These are phyloP conservation scores for Bagarius yarrelli DNA, from an alignment of 2,113 vertebrate species.

Conservation along the genomic window DNA sequence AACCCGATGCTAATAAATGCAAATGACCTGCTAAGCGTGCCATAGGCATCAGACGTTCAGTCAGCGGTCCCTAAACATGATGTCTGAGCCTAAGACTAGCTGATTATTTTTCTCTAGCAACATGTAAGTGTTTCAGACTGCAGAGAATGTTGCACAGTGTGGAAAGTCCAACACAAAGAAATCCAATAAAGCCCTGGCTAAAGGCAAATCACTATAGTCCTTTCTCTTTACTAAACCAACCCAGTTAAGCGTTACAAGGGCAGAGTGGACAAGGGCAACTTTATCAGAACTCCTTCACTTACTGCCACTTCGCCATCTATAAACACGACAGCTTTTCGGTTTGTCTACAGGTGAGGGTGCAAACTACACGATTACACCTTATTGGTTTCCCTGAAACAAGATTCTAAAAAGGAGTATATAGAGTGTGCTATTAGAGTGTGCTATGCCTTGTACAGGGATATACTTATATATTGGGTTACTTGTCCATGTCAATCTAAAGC, in stretches of 20 bases:
- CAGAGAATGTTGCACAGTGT: neutral
- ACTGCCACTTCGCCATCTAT: neutral
- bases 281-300: neutral
- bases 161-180: neutral
- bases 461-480: neutral
- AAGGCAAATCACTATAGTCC: neutral
- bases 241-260: neutral
- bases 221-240: neutral
- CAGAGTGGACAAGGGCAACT: no score
- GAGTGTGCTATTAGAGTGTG: neutral
- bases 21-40: no score
- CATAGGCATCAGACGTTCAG: no score
- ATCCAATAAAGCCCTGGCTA: neutral
- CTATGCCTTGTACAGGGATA: neutral
- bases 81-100: no score
- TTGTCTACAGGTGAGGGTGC: neutral
- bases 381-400: neutral
- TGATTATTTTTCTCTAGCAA: neutral
- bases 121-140: no score
- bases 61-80: no score
- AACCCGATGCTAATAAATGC: no score
- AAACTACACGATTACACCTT: neutral
- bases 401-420: neutral
- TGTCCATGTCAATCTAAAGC: neutral
- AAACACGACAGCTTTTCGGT: neutral